Conservation (phyloP, 2,113 vertebrate species). For the Tupaia tana region DNA sequence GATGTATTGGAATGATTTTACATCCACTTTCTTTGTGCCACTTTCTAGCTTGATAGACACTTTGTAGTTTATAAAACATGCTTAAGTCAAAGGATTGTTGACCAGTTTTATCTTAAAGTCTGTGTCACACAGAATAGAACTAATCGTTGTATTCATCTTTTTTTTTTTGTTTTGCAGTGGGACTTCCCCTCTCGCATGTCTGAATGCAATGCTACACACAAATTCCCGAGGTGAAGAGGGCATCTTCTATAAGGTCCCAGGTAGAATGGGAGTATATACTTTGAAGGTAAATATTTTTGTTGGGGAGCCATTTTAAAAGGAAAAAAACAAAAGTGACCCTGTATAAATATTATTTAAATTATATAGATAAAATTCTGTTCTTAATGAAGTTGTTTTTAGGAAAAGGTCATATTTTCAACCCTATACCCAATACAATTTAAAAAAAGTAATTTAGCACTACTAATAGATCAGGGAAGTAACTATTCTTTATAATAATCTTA, state of each 20-base stretch:
- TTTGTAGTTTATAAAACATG: not conserved
- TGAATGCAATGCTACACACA: conserved; percentile 99
- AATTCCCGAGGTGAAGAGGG: conserved; percentile 98
- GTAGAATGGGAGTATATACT: conserved; percentile 99
- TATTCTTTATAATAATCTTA: not conserved
- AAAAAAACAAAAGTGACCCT: not conserved
- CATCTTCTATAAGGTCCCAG: conserved; percentile 99
- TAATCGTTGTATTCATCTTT: conserved; percentile 51
- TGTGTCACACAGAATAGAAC: not conserved
- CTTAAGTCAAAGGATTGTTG: not conserved
- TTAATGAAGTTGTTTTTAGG: not conserved
- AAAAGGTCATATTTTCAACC: conserved; percentile 44
- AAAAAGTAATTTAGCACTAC: too few relatives aligned
- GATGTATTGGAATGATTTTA: not conserved
- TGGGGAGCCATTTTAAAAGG: not conserved
- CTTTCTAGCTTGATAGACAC: not conserved
- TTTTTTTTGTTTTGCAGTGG: conserved; percentile 88
- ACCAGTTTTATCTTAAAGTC: not conserved
- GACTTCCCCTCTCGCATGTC: conserved; percentile 97
- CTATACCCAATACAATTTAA: not conserved
- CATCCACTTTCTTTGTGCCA: not conserved
- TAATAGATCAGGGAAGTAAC: conserved; percentile 8
- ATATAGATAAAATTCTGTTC: conserved; percentile 45
- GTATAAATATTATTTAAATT: conserved; percentile 16
- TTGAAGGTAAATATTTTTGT: conserved; percentile 91